These are phyloP conservation scores for Resseliella maxima DNA, from an alignment of 2,888 invertebrate species.

Conservation along the genomic window DNA sequence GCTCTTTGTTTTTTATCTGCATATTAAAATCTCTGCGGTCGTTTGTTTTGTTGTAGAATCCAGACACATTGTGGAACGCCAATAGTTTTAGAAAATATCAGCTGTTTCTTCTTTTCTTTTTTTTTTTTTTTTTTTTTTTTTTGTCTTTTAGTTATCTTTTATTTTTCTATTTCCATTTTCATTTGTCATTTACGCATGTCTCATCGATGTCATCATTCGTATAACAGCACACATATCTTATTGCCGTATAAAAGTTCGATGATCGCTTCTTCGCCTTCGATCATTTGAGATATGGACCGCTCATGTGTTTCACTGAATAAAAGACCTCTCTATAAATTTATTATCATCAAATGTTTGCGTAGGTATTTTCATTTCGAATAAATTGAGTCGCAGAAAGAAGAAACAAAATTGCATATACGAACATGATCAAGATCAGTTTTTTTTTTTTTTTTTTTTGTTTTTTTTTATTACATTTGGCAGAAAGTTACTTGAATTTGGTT, in stretches of 20 bases:
- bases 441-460: neutral
- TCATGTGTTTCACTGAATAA: neutral
- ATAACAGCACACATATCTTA: neutral
- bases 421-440: slow-evolving; percentile 24
- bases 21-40: slow-evolving; percentile 22
- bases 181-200: slow-evolving; percentile 40
- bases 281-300: slow-evolving; percentile 1
- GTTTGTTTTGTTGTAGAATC: neutral
- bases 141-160: neutral
- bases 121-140: neutral
- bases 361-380: slow-evolving; percentile 45
- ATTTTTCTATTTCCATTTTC: neutral
- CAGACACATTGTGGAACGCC: neutral
- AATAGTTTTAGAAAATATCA: neutral
- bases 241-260: slow-evolving; percentile 36
- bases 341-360: slow-evolving; percentile 29
- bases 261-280: slow-evolving; percentile 19
- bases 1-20: neutral
- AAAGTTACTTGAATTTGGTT: neutral
- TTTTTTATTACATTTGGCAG: neutral
- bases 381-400: slow-evolving; percentile 7
- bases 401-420: neutral
- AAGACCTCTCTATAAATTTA: slow-evolving; percentile 16
- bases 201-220: slow-evolving; percentile 44
- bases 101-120: neutral